Evolutionary conservation across 2,113 vertebrate species (phyloP), one percentile per base, ranked within the genome.

Genomic region (Paedocypris sp.): DNA sequence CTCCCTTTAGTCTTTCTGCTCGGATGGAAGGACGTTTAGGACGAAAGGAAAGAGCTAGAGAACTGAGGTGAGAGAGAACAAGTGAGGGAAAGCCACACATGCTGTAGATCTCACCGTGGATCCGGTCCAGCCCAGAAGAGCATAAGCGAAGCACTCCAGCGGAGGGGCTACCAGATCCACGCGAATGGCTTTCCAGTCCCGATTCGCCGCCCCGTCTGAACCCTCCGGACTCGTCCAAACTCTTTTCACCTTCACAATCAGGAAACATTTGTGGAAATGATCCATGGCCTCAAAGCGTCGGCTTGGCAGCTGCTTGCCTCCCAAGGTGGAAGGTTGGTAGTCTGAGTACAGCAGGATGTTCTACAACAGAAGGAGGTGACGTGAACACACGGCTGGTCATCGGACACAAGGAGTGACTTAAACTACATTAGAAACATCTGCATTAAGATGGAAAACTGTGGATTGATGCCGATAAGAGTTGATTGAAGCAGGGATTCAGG

Each of bases 81-180:
- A n/a, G n/a, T n/a, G n/a, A n/a, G n/a, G n/a, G n/a, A n/a, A n/a
- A n/a, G n/a, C n/a, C n/a, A n/a, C n/a, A n/a, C n/a, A n/a, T 46
- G 8, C 8, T 4, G 0, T 20, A 5, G 15, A 15, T 54, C 88
- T 69, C 84, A 98, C 95, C 90, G 86, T 86, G 31, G 95, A 97
- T 43, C 95, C 95, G 0, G 87, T 86, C 95, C 95, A 98, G 12
- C 95, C 95, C 16, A 98, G 83, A 33, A 94, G 81, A 54, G 92
- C 85, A 7, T 78, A 97, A 6, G 95, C 75, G 0, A 74, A 89
- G 31, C 85, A 79, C 57, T 93, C 89, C 5, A 86, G 77, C 7
- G 95, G 94, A 5, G 87, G 88, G 31, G 89, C 73, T 50, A 98
- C 92, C 59, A 98, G 65, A 77, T 98, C 95, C 72, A 98, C 90